Evolutionary conservation across 1,140 invertebrate genomes (phyloP), one percentile per base, ranked within the genome.

Genomic region (Drosophila burlai): DNA sequence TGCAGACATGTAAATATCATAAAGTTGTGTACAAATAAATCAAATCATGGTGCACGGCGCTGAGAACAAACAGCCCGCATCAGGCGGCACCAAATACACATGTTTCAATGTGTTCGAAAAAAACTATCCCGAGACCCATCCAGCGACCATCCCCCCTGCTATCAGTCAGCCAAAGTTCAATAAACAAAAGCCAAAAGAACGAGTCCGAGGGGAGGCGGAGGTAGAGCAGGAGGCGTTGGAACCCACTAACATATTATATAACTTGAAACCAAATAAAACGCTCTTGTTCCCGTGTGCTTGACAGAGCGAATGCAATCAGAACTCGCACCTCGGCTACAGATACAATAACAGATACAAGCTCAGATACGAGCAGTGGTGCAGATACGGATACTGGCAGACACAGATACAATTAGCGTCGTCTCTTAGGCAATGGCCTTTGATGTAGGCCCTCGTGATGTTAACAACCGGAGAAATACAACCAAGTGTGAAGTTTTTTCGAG

Each of bases 21-120:
- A 87, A 87, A 87, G 76, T 72, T 80, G 83, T 86, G 83, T 80
- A 87, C 83, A 87, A 87, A 87, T 87, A 87, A 87, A 87, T 87
- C 83, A 87, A 87, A 83, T 87, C 83, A 76, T 72, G 62, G 63
- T 69, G 66, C 66, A 73, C 62, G 43, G 76, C 49, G 57, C 68
- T 68, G 59, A 74, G 83, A 87, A 83, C 83, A 87, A 87, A 87
- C 76, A 87, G 72, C 80, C 83, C 83, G 83, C 83, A 87, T 87
- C 61, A 72, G 67, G 43, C 64, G 69, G 69, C 46, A 71, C 64
- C 63, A 83, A 83, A 74, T 87, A 86, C 83, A 87, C 83, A 80
- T 87, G 83, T 83, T 87, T 67, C 67, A 76, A 86, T 83, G 66
- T 86, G 64, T 67, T 86, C 73, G 18, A 69, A 77, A 54, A 84